A percentile compares a stretch with the other conserved stretches of the same genome.
Evolutionary conservation across 2,113 vertebrate species (phyloP).

Genomic region (Patagioenas fasciata): DNA sequence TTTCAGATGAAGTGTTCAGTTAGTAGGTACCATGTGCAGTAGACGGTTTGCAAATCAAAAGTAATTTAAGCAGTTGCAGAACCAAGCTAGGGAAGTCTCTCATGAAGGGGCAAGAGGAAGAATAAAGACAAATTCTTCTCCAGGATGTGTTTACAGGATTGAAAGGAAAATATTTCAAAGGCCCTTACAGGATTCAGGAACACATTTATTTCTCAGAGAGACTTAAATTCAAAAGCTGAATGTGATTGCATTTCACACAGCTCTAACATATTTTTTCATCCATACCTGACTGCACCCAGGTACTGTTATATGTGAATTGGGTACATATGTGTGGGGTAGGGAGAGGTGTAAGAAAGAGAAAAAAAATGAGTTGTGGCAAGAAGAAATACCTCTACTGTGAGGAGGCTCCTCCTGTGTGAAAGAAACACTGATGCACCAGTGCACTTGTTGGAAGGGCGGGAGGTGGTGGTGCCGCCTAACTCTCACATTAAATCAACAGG

Average conservation of each 20-base stretch:
- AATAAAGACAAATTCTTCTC: background rate
- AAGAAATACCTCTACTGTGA: background rate
- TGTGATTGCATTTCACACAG: background rate
- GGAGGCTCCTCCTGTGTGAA: background rate
- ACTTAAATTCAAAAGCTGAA: background rate
- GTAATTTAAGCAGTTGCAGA: background rate
- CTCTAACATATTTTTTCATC: background rate
- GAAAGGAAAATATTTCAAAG: background rate
- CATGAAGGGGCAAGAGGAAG: background rate
- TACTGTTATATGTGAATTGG: background rate
- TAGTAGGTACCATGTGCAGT: constrained; percentile 2
- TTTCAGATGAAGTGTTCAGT: constrained; percentile 22
- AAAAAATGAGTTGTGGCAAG: background rate
- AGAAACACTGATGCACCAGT: background rate
- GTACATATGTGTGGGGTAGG: fast-evolving
- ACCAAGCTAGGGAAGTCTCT: background rate
- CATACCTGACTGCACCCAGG: background rate
- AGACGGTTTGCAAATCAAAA: constrained; percentile 21
- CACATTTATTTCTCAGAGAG: background rate
- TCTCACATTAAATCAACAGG: background rate
- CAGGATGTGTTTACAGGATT: background rate
- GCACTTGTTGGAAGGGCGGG: background rate
- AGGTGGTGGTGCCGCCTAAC: background rate
- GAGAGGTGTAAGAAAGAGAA: background rate
- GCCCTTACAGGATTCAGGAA: background rate